Conservation (phyloP, 2,888 invertebrate genomes). For the Masnerella sp. region DNA sequence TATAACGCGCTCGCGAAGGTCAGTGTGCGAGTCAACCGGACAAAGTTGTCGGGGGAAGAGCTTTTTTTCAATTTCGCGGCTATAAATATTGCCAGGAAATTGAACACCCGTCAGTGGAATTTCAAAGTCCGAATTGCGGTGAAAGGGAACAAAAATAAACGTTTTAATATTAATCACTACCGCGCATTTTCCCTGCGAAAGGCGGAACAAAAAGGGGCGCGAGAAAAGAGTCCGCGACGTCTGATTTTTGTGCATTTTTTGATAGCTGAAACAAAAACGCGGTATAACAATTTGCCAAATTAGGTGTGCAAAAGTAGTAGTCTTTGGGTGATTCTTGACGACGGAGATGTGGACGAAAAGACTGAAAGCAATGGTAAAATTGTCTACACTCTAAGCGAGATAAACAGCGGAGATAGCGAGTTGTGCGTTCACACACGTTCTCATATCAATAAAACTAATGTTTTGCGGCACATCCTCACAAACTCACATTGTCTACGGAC, state of each 20-base stretch:
- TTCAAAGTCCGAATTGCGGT: neutral
- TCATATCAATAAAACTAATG: constrained; percentile 26
- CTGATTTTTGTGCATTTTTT: constrained; percentile 28
- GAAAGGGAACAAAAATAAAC: neutral
- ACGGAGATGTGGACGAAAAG: constrained; percentile 18
- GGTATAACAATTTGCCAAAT: constrained; percentile 75
- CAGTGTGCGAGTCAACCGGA: neutral
- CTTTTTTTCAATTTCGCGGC: constrained; percentile 5
- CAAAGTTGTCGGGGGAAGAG: constrained; percentile 1
- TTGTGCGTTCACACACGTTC: constrained; percentile 1
- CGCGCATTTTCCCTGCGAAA: neutral
- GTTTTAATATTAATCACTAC: neutral
- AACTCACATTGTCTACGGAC: constrained; percentile 10
- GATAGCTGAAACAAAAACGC: constrained; percentile 57
- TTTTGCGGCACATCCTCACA: constrained; percentile 8
- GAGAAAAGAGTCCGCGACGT: neutral
- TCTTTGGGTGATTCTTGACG: constrained; percentile 48
- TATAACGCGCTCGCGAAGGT: neutral
- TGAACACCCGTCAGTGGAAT: neutral
- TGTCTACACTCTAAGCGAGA: constrained; percentile 26
- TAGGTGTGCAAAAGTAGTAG: constrained; percentile 69
- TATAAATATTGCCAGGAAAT: constrained; percentile 8
- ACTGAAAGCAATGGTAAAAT: constrained; percentile 29
- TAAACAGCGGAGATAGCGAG: constrained; percentile 5
- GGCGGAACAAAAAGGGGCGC: neutral